Evolutionary conservation across 2,113 vertebrate genomes (phyloP).

Genomic region (Oreochromis aureus): DNA sequence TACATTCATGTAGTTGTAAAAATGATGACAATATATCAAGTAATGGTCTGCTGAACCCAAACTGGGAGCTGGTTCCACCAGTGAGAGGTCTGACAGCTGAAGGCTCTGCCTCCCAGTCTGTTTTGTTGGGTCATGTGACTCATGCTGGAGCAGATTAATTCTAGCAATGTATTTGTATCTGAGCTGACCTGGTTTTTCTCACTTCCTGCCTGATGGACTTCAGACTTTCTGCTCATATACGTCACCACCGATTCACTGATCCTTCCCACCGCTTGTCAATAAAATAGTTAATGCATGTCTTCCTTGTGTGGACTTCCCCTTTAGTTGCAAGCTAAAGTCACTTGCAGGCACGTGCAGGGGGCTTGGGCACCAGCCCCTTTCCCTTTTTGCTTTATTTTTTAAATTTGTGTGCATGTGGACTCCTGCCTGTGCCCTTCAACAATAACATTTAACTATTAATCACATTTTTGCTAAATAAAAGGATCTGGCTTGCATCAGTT

Average conservation of each 20-base stretch:
- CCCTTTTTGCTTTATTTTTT: rapidly evolving
- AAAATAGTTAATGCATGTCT: background rate
- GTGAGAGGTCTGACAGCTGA: background rate
- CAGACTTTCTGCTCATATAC: background rate
- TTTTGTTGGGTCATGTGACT: background rate
- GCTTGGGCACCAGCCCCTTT: background rate
- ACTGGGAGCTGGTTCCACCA: background rate
- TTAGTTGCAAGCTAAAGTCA: background rate
- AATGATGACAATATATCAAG: background rate
- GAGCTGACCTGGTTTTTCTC: background rate
- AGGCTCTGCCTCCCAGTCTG: background rate
- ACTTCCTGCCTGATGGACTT: background rate
- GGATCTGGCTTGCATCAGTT: background rate
- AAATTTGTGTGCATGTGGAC: background rate
- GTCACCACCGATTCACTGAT: background rate
- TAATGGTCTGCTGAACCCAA: background rate
- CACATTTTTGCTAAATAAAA: background rate
- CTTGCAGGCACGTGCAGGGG: background rate
- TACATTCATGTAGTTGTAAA: background rate
- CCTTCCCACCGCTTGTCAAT: background rate
- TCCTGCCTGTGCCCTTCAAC: background rate
- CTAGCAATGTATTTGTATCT: background rate
- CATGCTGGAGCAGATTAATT: background rate
- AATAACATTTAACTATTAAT: rapidly evolving
- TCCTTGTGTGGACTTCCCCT: background rate